Evolutionary conservation across 1,140 invertebrate genomes (phyloP).

Genomic region (Coboldia fuscipes): DNA sequence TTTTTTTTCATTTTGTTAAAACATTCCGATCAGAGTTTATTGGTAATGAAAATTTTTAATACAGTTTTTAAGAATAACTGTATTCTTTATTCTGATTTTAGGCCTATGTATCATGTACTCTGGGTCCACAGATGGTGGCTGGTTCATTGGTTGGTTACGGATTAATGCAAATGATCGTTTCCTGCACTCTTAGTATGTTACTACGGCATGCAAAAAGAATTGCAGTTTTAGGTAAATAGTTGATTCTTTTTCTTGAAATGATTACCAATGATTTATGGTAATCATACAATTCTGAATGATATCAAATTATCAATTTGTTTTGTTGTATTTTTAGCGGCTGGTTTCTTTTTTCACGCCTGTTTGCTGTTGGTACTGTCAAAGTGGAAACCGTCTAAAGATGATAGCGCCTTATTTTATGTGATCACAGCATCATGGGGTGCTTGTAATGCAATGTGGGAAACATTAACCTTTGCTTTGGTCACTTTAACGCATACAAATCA

Average conservation of each 20-base stretch:
- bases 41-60: too few relatives aligned
- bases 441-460: conserved; percentile 51
- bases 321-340: conserved; percentile 26
- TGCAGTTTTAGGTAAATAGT: conserved; percentile 35
- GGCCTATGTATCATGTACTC: conserved; percentile 26
- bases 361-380: conserved; percentile 35
- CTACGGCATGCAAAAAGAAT: conserved; percentile 36
- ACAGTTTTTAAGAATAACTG: too few relatives aligned
- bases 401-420: conserved; percentile 44
- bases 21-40: too few relatives aligned
- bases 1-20: too few relatives aligned
- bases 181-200: conserved; percentile 40
- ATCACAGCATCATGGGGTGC: conserved; percentile 47
- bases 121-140: conserved; percentile 33
- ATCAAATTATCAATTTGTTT: neutral
- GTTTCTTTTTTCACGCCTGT: conserved; percentile 40
- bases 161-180: conserved; percentile 36
- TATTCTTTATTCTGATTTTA: conserved; percentile 2
- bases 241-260: neutral
- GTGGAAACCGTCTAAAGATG: conserved; percentile 43
- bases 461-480: conserved; percentile 24
- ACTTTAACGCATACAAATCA: conserved; percentile 16
- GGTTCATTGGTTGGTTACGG: conserved; percentile 37
- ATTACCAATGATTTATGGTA: neutral
- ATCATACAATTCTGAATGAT: neutral